phyloP scores from a whole-genome alignment of 1,140 invertebrate species.

The Calycopis cecrops region DNA sequence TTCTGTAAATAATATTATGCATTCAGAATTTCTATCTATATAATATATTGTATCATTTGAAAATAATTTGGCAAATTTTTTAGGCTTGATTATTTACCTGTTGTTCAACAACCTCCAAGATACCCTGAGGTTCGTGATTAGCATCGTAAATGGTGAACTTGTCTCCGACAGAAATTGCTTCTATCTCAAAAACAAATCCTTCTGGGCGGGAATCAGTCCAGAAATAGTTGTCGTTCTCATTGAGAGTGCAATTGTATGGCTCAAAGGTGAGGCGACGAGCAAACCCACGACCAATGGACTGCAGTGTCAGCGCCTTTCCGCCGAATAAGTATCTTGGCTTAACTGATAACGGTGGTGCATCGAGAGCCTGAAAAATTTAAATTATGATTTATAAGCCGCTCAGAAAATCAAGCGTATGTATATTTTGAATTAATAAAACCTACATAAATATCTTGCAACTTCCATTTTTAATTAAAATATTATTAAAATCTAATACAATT shows the following conservation, averaged over 20 bases:
- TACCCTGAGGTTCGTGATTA: conserved; percentile 78
- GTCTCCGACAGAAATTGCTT: conserved; percentile 81
- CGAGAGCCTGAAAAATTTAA: conserved; percentile 63
- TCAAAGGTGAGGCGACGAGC: conserved; percentile 84
- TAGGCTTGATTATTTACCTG: conserved; percentile 63
- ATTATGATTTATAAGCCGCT: conserved; percentile 32
- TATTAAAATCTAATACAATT: too few species aligned
- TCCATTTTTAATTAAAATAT: too few species aligned
- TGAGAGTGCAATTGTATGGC: conserved; percentile 77
- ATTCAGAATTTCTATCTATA: conserved; percentile 1
- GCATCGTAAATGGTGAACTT: conserved; percentile 82
- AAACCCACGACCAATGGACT: conserved; percentile 84
- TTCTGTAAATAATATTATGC: conserved; percentile 48
- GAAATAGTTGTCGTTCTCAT: conserved; percentile 84
- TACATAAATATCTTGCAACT: too few species aligned
- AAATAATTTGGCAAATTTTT: neutral
- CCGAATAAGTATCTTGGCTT: conserved; percentile 76
- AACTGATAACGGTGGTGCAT: conserved; percentile 55
- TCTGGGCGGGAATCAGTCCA: conserved; percentile 85
- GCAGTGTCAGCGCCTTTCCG: conserved; percentile 79
- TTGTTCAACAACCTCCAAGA: conserved; percentile 77
- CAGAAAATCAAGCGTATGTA: conserved; percentile 8
- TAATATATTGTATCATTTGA: conserved; percentile 12
- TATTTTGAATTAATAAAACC: too few species aligned
- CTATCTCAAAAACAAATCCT: conserved; percentile 84